Percentiles rank a stretch among this genome's conserved stretches.
These are phyloP conservation scores for Drosophila santomea DNA, from an alignment of 1,140 invertebrate species.

Conservation along the genomic window DNA sequence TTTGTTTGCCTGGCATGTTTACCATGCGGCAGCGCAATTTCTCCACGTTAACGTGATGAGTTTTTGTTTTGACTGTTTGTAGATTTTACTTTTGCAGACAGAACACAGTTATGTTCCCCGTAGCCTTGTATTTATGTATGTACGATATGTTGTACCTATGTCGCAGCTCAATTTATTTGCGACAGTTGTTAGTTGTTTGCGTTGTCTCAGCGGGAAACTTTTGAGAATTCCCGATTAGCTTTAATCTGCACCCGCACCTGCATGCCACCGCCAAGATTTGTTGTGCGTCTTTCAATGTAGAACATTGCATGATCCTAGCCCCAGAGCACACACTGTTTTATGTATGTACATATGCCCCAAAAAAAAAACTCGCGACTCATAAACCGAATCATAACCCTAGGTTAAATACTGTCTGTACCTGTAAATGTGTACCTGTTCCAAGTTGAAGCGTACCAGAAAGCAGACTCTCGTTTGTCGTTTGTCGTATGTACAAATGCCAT, in stretches of 20 bases:
- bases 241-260: slow-evolving; percentile 18
- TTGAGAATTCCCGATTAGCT: slow-evolving; percentile 32
- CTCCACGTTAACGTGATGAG: slow-evolving; percentile 69
- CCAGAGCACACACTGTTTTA: slow-evolving; percentile 5
- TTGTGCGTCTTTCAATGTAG: slow-evolving; percentile 9
- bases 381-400: slow-evolving; percentile 35
- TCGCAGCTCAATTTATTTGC: slow-evolving; percentile 64
- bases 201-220: slow-evolving; percentile 23
- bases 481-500: slow-evolving; percentile 54
- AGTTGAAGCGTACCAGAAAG: slow-evolving; percentile 29
- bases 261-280: slow-evolving; percentile 19
- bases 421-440: slow-evolving; percentile 27
- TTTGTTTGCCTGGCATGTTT: slow-evolving; percentile 51
- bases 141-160: background rate
- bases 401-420: slow-evolving; percentile 31
- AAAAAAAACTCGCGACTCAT: slow-evolving; percentile 24
- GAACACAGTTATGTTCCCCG: slow-evolving; percentile 29
- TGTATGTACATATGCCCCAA: slow-evolving; percentile 24
- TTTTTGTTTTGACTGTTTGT: slow-evolving; percentile 67
- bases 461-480: slow-evolving; percentile 39
- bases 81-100: slow-evolving; percentile 45
- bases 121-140: background rate
- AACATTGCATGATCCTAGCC: slow-evolving; percentile 16
- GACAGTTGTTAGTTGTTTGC: slow-evolving; percentile 53
- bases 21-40: slow-evolving; percentile 58